phyloP scores from a whole-genome alignment of 2,888 invertebrate species.

The Tachina lurida region DNA sequence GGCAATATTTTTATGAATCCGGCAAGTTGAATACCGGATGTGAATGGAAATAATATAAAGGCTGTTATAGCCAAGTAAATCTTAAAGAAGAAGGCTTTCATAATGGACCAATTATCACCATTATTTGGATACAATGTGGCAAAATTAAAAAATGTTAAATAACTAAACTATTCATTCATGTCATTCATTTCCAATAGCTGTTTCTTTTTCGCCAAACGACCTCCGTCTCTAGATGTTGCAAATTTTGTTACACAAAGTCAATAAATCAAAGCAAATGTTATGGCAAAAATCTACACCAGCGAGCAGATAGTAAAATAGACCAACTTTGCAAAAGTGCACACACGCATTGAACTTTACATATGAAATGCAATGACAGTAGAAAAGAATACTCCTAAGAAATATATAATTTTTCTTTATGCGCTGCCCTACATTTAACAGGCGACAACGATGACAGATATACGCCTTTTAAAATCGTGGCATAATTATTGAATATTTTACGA shows the following conservation, averaged over 20 bases:
- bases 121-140: too few species aligned
- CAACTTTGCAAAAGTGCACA: background rate
- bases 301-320: background rate
- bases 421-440: slow-evolving; percentile 9
- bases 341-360: slow-evolving; percentile 50
- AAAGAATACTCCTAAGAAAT: background rate
- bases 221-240: slow-evolving; percentile 48
- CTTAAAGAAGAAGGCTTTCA: too few species aligned
- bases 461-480: background rate
- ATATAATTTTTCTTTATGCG: background rate
- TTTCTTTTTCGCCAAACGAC: slow-evolving; percentile 31
- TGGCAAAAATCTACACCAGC: background rate
- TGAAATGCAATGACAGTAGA: background rate
- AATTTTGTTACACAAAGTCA: slow-evolving; percentile 50
- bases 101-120: too few species aligned
- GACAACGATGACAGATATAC: background rate
- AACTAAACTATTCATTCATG: slow-evolving; percentile 21
- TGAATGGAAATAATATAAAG: too few species aligned
- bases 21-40: too few species aligned
- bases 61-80: too few species aligned
- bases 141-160: background rate
- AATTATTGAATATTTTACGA: background rate
- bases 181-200: background rate
- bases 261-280: slow-evolving; percentile 54
- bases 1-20: too few species aligned